Percentiles rank a stretch among this genome's conserved stretches.
Evolutionary conservation across 2,113 vertebrate species (phyloP).

Genomic region (Xyliphius kryptos): DNA sequence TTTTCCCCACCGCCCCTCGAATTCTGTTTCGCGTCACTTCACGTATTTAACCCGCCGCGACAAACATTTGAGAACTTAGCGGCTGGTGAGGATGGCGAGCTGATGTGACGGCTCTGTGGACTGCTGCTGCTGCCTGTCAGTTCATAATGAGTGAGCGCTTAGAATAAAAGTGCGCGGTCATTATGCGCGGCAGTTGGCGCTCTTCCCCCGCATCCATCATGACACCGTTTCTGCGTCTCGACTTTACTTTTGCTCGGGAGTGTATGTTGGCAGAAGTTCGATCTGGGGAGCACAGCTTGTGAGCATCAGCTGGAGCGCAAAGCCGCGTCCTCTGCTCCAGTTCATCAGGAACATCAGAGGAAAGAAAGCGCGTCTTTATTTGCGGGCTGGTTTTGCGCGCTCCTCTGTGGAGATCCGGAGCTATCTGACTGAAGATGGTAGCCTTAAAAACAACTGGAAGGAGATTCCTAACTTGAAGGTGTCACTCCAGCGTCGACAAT

Average conservation of each 20-base stretch:
- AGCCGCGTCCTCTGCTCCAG: no score
- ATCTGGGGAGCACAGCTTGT: constrained; percentile 39
- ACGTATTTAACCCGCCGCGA: constrained; percentile 1
- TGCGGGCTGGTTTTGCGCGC: constrained; percentile 9
- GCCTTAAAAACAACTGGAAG: constrained; percentile 59
- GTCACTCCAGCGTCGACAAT: constrained; percentile 52
- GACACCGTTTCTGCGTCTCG: constrained; percentile 30
- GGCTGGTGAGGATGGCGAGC: constrained; percentile 21
- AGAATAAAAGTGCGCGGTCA: constrained; percentile 54
- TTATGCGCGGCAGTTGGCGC: constrained; percentile 43
- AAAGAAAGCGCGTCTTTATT: no score
- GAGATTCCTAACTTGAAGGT: constrained; percentile 62
- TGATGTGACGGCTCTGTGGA: constrained; percentile 24
- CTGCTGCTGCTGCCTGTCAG: neutral
- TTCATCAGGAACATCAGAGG: no score
- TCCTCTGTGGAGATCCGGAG: constrained; percentile 41
- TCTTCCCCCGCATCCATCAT: constrained; percentile 37
- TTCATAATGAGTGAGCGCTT: constrained; percentile 20
- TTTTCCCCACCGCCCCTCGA: constrained; percentile 25
- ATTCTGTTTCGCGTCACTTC: constrained; percentile 9
- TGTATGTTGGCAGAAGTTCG: constrained; percentile 33
- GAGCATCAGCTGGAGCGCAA: constrained; percentile 39
- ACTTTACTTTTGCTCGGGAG: constrained; percentile 33
- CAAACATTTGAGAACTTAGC: constrained; percentile 32
- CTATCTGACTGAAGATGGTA: constrained; percentile 55